These are phyloP conservation scores for Xiphorhynchus elegans DNA, from an alignment of 2,113 vertebrate genomes.

Conservation along the genomic window DNA sequence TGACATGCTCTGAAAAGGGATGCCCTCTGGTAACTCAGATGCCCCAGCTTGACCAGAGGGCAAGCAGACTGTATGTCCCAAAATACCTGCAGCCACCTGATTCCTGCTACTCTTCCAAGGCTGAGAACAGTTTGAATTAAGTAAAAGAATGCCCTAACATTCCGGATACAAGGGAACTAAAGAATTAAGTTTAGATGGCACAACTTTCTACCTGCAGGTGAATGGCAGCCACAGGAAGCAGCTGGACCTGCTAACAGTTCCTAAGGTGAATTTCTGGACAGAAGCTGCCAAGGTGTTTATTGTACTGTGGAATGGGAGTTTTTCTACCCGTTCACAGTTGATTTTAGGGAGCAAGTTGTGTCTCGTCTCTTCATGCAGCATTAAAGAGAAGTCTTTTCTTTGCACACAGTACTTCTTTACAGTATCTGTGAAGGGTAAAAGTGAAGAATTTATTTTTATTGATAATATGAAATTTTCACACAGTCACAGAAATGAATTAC, in stretches of 20 bases:
- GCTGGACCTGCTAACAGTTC: not conserved
- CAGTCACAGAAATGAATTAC: not conserved
- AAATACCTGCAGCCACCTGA: not conserved
- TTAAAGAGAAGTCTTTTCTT: not conserved
- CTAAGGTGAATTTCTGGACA: not conserved
- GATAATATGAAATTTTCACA: not conserved
- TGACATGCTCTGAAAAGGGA: not conserved
- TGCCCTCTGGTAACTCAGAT: not conserved
- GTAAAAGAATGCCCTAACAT: not conserved
- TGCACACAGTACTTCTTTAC: not conserved
- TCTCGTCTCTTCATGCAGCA: not conserved
- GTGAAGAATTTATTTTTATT: constrained; percentile 33
- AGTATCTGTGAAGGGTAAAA: constrained; percentile 10
- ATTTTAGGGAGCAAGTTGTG: not conserved
- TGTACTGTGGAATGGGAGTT: not conserved
- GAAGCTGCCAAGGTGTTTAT: not conserved
- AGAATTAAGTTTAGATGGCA: not conserved
- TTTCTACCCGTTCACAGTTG: not conserved
- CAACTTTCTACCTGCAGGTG: not conserved
- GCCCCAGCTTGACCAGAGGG: not conserved
- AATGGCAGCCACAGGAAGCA: not conserved
- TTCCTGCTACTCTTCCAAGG: not conserved
- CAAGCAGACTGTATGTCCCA: not conserved
- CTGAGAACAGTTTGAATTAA: not conserved
- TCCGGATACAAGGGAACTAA: not conserved